Percentiles rank a stretch among this genome's conserved stretches.
Conservation (phyloP, 53 echinoderm and acorn worm genomes). For the Hippasteria phrygiana region DNA sequence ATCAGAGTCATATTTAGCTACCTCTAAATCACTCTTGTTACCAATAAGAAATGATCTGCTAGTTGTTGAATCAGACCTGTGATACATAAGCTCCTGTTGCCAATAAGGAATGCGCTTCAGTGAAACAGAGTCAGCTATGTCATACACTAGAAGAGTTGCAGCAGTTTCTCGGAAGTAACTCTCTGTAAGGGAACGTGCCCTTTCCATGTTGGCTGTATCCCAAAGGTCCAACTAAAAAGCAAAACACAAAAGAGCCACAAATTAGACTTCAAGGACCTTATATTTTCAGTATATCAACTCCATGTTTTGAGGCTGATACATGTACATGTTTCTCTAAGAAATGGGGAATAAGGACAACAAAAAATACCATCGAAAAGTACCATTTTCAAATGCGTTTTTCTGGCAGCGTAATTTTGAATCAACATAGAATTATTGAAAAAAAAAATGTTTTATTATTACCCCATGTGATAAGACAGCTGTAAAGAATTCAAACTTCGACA, state of each 20-base stretch:
- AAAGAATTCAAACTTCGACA: too few species aligned
- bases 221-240: constrained; percentile 81
- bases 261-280: not conserved
- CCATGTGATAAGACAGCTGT: too few species aligned
- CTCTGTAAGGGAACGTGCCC: constrained; percentile 90
- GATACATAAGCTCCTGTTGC: constrained; percentile 71
- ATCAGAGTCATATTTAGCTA: constrained; percentile 67
- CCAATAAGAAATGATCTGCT: constrained; percentile 74
- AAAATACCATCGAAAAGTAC: too few species aligned
- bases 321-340: too few species aligned
- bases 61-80: constrained; percentile 60
- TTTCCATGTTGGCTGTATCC: constrained; percentile 98
- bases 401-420: too few species aligned
- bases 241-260: not conserved
- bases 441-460: too few species aligned
- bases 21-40: constrained; percentile 85
- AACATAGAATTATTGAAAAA: too few species aligned
- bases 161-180: constrained; percentile 88
- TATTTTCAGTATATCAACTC: too few species aligned
- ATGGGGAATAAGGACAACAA: too few species aligned
- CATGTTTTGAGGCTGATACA: too few species aligned
- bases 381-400: too few species aligned
- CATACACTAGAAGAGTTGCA: constrained; percentile 89
- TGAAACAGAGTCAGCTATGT: constrained; percentile 78
- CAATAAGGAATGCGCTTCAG: constrained; percentile 77